Conservation (phyloP, 2,797 vertebrate species). For the Tragelaphus eurycerus region DNA sequence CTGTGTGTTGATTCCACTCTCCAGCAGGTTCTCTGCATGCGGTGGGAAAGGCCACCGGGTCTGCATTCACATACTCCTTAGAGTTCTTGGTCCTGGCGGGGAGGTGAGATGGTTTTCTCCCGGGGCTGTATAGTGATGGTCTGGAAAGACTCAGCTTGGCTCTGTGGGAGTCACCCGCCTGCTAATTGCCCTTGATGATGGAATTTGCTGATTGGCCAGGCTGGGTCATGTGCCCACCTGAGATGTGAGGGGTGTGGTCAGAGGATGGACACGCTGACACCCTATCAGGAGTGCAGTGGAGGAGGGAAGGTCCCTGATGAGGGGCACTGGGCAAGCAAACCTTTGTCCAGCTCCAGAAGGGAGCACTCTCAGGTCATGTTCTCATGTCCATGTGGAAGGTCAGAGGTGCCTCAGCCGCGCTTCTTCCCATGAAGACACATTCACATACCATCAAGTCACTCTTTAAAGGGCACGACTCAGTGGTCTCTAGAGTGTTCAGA, state of each 20-base stretch:
- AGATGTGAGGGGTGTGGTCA: background rate
- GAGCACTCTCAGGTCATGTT: fast-evolving
- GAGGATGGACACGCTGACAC: background rate
- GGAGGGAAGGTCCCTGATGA: background rate
- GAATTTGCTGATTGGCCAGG: background rate
- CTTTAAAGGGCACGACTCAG: background rate
- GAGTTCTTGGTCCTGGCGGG: background rate
- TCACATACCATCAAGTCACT: too few relatives aligned
- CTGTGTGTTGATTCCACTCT: background rate
- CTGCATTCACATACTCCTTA: fast-evolving
- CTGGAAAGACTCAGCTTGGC: background rate
- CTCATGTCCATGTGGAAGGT: fast-evolving
- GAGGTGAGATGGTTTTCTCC: background rate
- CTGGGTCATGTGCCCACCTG: background rate
- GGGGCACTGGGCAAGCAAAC: too few relatives aligned
- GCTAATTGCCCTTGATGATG: background rate
- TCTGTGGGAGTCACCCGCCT: background rate
- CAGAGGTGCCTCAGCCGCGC: fast-evolving
- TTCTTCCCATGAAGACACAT: background rate
- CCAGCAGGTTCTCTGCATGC: background rate
- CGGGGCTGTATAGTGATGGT: fast-evolving
- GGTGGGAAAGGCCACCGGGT: background rate
- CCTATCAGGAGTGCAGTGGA: background rate
- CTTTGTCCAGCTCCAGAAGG: background rate
- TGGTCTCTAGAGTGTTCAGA: background rate